These are phyloP conservation scores for Alfaro cultratus DNA, from an alignment of 2,797 vertebrate species.

Conservation along the genomic window DNA sequence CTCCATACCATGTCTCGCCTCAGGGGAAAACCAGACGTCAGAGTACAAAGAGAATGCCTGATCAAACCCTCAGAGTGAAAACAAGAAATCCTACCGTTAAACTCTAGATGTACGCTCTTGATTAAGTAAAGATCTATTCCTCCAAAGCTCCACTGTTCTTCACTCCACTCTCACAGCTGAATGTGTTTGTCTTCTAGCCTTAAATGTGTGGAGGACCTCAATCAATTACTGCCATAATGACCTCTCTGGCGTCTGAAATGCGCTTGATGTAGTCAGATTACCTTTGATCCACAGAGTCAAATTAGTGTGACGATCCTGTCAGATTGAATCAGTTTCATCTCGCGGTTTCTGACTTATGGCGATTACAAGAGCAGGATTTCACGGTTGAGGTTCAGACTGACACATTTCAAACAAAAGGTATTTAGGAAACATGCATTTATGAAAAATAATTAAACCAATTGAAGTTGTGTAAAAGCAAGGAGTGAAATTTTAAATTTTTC, in stretches of 20 bases:
- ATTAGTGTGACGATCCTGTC: not conserved
- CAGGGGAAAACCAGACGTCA: not conserved
- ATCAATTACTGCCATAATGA: not conserved
- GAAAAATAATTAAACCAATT: not conserved
- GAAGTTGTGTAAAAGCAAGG: not conserved
- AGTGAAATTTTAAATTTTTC: no score
- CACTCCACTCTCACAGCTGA: not conserved
- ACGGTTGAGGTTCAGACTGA: not conserved
- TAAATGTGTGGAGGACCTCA: not conserved
- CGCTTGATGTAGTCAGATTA: not conserved
- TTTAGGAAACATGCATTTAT: not conserved
- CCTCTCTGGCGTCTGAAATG: not conserved
- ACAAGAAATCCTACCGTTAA: not conserved
- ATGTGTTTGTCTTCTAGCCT: not conserved
- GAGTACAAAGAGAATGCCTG: not conserved
- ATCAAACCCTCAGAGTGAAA: not conserved
- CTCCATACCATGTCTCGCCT: not conserved
- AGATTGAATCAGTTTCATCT: not conserved
- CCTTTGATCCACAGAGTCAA: not conserved
- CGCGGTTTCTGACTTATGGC: not conserved
- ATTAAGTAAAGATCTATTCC: not conserved
- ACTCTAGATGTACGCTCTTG: not conserved
- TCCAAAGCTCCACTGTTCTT: not conserved
- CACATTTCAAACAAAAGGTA: not conserved
- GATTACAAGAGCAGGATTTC: not conserved